Evolutionary conservation across 2,888 invertebrate species (phyloP).

Genomic region (Papilio demoleus): DNA sequence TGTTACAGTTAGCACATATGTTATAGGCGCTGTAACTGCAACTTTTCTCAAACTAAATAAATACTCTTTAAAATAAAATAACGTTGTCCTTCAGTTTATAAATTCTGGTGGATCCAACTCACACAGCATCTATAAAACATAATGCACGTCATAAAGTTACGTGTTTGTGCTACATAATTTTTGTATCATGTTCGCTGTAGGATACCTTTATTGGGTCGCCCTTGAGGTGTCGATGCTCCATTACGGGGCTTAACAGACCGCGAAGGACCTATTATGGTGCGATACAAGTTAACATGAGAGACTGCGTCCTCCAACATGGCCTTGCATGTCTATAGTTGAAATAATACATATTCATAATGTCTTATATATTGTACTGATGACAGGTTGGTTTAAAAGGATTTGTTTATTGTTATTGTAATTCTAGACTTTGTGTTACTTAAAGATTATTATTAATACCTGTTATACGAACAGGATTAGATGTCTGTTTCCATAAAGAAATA

Average conservation of each 20-base stretch:
- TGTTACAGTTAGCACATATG: too few relatives aligned
- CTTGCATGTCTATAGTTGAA: conserved; percentile 8
- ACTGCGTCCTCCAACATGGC: background rate
- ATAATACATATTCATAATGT: conserved; percentile 10
- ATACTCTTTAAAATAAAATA: too few relatives aligned
- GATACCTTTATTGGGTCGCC: conserved; percentile 22
- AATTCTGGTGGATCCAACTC: too few relatives aligned
- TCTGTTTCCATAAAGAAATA: too few relatives aligned
- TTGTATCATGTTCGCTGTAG: background rate
- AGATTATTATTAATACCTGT: too few relatives aligned
- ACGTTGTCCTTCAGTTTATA: too few relatives aligned
- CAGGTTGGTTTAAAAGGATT: background rate
- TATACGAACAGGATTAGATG: too few relatives aligned
- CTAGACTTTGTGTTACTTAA: background rate
- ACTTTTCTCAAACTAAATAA: too few relatives aligned
- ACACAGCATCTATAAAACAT: too few relatives aligned
- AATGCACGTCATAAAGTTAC: background rate
- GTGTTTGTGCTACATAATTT: background rate
- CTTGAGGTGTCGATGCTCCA: conserved; percentile 30
- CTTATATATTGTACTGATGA: background rate
- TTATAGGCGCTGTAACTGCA: too few relatives aligned
- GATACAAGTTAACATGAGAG: conserved; percentile 17
- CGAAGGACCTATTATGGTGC: conserved; percentile 37
- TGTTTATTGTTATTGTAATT: background rate
- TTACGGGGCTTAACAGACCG: conserved; percentile 31